Evolutionary conservation across 2,888 invertebrate genomes (phyloP), one percentile per base, ranked within the genome.

Genomic region (Celastrina argiolus): DNA sequence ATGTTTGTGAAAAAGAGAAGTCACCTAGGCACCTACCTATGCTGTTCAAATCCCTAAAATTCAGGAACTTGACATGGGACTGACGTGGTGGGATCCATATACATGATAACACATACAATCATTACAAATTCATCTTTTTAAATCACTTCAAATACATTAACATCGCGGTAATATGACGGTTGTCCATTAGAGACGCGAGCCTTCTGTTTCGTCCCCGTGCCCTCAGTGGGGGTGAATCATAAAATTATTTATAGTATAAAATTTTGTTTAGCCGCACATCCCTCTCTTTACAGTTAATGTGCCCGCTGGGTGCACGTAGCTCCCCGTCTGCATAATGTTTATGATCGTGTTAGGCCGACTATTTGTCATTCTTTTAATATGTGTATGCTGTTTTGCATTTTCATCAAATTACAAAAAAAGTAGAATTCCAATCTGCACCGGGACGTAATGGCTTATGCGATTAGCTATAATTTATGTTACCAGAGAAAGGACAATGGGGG

Each of bases 241-340:
- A 71, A 84, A 83, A 86, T 86, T 84, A 85, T 86, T 77, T 84
- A 83, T 84, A 79, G 82, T 81, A 81, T 79, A 81, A 80, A 80
- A 81, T 82, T 85, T 84, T 79, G 78, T 79, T 76, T 79, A 77
- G 75, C 76, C 75, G 74, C 78, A 78, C 79, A 81, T 80, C 79
- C 81, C 81, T 76, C 76, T 79, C 81, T 70, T 72, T 69, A 77
- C 81, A 80, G 78, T 79, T 76, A 85, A 88, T 87, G 86, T 81
- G 79, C 77, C 88, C 70, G 65, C 36, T 64, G 87, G 84, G 86
- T 79, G 78, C 79, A 76, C 69, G 74, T 70, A 68, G 66, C 71
- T 69, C 31, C 56, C 69, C 58, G 68, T 67, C 67, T 69, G 69
- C 69, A 61, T 74, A 73, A 75, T 76, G 73, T 71, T 74, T 75